Percentiles rank a stretch among this genome's conserved stretches.
phyloP scores from a whole-genome alignment of 2,888 invertebrate genomes.

The Anodontia alba region DNA sequence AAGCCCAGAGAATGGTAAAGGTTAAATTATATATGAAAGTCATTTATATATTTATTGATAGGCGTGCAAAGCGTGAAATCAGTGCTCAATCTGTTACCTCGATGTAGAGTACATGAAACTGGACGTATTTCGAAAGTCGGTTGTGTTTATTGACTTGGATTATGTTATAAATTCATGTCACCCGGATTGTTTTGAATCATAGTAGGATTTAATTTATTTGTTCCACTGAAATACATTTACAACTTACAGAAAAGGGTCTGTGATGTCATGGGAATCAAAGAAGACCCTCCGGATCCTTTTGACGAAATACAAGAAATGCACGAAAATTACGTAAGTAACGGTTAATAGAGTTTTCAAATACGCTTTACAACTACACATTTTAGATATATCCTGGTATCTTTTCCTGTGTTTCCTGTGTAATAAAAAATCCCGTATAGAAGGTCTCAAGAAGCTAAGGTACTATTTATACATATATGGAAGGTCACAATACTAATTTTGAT shows the following conservation, averaged over 20 bases:
- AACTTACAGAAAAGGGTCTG: conserved; percentile 8
- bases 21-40: neutral
- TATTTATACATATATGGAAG: no score
- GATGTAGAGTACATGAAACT: neutral
- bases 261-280: conserved; percentile 62
- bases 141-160: neutral
- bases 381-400: no score
- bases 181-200: no score
- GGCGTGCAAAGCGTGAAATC: neutral
- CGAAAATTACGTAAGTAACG: conserved; percentile 64
- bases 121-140: neutral
- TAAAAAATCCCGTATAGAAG: no score
- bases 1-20: no score
- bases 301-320: conserved; percentile 68
- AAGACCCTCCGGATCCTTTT: conserved; percentile 65
- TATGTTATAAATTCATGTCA: neutral
- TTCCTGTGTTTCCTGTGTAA: no score
- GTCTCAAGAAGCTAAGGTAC: no score
- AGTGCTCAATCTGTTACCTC: conserved; percentile 1
- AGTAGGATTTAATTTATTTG: no score
- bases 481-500: no score
- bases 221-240: no score
- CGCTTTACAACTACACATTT: no score
- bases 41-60: neutral
- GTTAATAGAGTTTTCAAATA: no score